Base-by-base conservation (phyloP, 2,888 invertebrate species). In the Amphipoea lucens region DNA sequence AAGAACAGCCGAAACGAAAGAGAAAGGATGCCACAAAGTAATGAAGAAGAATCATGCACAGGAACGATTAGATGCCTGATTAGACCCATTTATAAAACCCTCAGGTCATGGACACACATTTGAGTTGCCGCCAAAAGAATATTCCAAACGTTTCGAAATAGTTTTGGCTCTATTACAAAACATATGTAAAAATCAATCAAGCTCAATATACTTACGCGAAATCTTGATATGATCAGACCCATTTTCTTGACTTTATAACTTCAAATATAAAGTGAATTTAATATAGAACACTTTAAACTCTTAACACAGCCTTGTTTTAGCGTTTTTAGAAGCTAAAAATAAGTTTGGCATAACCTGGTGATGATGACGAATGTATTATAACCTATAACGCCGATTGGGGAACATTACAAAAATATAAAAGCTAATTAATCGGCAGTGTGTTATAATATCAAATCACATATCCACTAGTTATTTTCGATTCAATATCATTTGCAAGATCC, bases 201-300 rank as follows among this genome's bases (percentile, higher is more conserved):
- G 68, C n/a, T 83, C 72, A 75, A 63, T 23, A 82, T 92, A 97
- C 97, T 97, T 95, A 98, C 98, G 94, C 98, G 97, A 96, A 98
- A 97, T 96, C 97, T 98, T 85, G 97, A 97, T 94, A 98, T 95
- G 88, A 98, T 97, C 81, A 97, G 95, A 87, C 98, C 98, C 98
- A 98, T 98, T 91, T 95, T 95, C 89, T 86, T 80, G 84, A 82
- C 82, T 87, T 84, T 76, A 69, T 77, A 79, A 86, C 87, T 88
- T 88, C 77, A 86, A 87, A 77, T 82, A 84, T 78, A 78, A 73
- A 83, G 88, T 74, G 45, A 85, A 87, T 87, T 81, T 89, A 86
- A 85, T 88, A 83, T 68, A 87, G 86, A 90, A 84, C 93, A 93
- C 92, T 92, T 89, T 82, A 81, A 88, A 89, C 90, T 92, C 88